These are phyloP conservation scores for Lycopodina hypogea DNA, from an alignment of 37 sponge, comb jelly and placozoan genomes.

Conservation along the genomic window DNA sequence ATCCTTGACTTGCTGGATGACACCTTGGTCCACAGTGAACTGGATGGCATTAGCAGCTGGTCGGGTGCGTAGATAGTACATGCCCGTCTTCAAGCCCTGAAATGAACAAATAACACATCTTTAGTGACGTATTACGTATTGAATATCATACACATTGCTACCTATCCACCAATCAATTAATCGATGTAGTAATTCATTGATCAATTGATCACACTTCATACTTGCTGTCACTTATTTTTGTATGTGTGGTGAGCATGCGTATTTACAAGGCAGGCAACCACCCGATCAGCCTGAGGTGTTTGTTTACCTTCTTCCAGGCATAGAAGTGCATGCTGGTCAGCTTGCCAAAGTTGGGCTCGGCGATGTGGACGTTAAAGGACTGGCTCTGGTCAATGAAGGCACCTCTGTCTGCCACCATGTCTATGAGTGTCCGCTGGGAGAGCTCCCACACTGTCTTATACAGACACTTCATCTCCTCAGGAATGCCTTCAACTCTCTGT, in stretches of 20 bases:
- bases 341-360: slow-evolving; percentile 94
- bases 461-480: slow-evolving; percentile 83
- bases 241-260: too few species aligned
- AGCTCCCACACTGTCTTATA: slow-evolving; percentile 99
- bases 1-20: slow-evolving; percentile 45
- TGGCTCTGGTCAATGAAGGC: slow-evolving; percentile 98
- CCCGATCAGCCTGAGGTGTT: too few species aligned
- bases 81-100: slow-evolving; percentile 97
- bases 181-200: too few species aligned
- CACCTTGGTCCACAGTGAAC: slow-evolving; percentile 96
- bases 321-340: slow-evolving; percentile 99
- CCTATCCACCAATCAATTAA: not conserved
- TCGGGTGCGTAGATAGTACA: slow-evolving; percentile 95
- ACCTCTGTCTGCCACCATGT: slow-evolving; percentile 97
- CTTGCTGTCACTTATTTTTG: too few species aligned
- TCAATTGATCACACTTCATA: not conserved
- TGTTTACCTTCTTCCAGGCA: slow-evolving; percentile 95
- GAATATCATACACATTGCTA: not conserved
- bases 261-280: too few species aligned
- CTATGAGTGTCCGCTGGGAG: slow-evolving; percentile 90
- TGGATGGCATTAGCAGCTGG: slow-evolving; percentile 97
- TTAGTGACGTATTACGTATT: not conserved
- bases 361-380: slow-evolving; percentile 95
- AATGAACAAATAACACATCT: not conserved
- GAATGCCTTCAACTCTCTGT: slow-evolving; percentile 85